Conservation (phyloP, 1,140 invertebrate genomes). For the Drosophila navojoa region DNA sequence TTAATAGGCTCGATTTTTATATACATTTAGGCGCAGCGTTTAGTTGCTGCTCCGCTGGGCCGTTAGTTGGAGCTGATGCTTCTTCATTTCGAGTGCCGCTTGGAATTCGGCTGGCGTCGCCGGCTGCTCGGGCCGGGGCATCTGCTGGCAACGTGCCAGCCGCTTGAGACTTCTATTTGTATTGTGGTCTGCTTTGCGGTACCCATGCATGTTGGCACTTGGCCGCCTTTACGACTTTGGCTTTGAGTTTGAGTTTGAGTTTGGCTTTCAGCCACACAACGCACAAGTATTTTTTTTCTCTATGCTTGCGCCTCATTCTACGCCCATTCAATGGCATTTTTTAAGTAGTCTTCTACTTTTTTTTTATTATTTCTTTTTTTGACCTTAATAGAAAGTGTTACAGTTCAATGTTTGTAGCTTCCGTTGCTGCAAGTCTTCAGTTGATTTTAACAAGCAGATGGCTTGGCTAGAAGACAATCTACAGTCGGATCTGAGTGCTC, state of each 20-base stretch:
- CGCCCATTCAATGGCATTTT: slow-evolving; percentile 77
- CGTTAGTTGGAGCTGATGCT: slow-evolving; percentile 27
- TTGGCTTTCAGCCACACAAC: slow-evolving; percentile 41
- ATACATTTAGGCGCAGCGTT: slow-evolving; percentile 30
- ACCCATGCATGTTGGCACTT: slow-evolving; percentile 68
- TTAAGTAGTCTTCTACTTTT: slow-evolving; percentile 49
- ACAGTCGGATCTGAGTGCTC: not conserved
- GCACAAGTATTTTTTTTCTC: slow-evolving; percentile 33
- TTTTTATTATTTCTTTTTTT: slow-evolving; percentile 38
- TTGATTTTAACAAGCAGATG: slow-evolving; percentile 1
- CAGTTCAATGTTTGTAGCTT: slow-evolving; percentile 77
- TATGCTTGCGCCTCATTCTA: slow-evolving; percentile 39
- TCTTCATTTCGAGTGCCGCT: slow-evolving; percentile 11
- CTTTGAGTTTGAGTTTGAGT: slow-evolving; percentile 17
- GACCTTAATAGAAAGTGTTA: slow-evolving; percentile 79
- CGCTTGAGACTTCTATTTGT: slow-evolving; percentile 26
- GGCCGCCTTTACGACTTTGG: slow-evolving; percentile 58
- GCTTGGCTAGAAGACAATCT: slow-evolving; percentile 3
- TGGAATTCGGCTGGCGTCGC: slow-evolving; percentile 26
- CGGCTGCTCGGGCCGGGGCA: slow-evolving; percentile 17
- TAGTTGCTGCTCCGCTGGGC: slow-evolving; percentile 1
- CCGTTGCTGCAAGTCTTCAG: slow-evolving; percentile 37
- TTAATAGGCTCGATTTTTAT: slow-evolving; percentile 66
- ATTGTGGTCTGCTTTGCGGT: slow-evolving; percentile 61
- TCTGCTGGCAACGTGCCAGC: slow-evolving; percentile 50